Evolutionary conservation across 2,113 vertebrate genomes (phyloP).

Genomic region (Falco punctatus): DNA sequence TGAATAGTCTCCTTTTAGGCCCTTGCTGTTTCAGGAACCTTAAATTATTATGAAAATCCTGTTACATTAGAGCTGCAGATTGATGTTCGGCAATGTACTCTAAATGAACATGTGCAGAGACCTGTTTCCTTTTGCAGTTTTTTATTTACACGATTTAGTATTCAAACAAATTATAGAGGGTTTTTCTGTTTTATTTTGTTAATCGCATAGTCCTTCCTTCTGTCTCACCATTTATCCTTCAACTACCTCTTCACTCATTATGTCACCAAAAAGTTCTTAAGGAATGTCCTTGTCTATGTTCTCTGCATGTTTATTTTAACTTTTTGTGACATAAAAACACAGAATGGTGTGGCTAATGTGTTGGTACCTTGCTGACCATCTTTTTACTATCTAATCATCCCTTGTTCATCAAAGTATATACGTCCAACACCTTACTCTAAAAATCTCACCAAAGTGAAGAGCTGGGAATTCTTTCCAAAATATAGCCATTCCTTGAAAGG

Average conservation of each 20-base stretch:
- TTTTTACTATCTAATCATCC: not conserved
- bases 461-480: not conserved
- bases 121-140: not conserved
- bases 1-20: not conserved
- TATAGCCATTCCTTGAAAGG: not conserved
- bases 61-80: not conserved
- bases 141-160: not conserved
- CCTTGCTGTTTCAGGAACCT: not conserved
- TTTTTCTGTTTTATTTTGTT: not conserved
- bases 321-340: not conserved
- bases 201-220: not conserved
- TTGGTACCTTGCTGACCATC: not conserved
- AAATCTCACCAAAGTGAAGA: not conserved
- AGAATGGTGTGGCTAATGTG: not conserved
- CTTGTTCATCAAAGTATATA: not conserved
- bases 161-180: not conserved
- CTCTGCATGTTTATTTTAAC: not conserved
- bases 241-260: not conserved
- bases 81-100: not conserved
- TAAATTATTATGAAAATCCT: not conserved
- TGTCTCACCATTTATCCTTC: not conserved
- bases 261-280: not conserved
- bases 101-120: not conserved
- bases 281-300: not conserved
- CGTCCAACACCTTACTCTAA: not conserved